These are phyloP conservation scores for Hydrotaea diabolus DNA, from an alignment of 2,888 invertebrate species.

Conservation along the genomic window DNA sequence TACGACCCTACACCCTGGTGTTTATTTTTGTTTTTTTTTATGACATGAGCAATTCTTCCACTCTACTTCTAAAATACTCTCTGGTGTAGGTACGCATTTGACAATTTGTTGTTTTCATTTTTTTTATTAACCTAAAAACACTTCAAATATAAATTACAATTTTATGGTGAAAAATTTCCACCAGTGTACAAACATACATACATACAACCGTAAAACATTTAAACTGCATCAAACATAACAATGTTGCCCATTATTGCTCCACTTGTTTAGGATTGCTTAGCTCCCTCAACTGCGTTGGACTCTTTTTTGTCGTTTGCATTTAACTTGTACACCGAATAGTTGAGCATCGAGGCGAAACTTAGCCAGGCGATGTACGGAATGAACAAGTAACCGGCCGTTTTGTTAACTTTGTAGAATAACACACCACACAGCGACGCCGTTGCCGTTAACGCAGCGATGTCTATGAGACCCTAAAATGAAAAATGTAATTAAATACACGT, in stretches of 20 bases:
- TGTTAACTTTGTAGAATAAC: slow-evolving; percentile 85
- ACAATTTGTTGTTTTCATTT: too few relatives aligned
- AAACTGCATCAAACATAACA: not conserved
- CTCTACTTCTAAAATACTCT: too few relatives aligned
- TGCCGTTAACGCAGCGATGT: slow-evolving; percentile 83
- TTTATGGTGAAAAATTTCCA: too few relatives aligned
- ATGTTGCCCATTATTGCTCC: not conserved
- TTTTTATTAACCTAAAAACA: too few relatives aligned
- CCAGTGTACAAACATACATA: too few relatives aligned
- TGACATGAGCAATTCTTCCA: too few relatives aligned
- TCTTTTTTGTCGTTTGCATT: slow-evolving; percentile 79
- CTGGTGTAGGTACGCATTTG: too few relatives aligned
- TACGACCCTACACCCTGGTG: too few relatives aligned
- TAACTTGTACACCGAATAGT: slow-evolving; percentile 85
- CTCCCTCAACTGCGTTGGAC: slow-evolving; percentile 64
- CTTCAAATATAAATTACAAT: too few relatives aligned
- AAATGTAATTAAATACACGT: not conserved
- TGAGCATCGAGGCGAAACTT: slow-evolving; percentile 86
- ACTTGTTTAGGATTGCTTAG: slow-evolving; percentile 47
- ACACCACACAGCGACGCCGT: slow-evolving; percentile 83
- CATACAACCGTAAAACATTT: not conserved
- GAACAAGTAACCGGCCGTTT: slow-evolving; percentile 85
- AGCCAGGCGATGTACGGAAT: slow-evolving; percentile 90
- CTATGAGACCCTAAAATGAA: slow-evolving; percentile 83
- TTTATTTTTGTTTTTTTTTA: too few relatives aligned